A percentile compares a stretch with the other conserved stretches of the same genome.
Evolutionary conservation across 1,140 invertebrate genomes (phyloP).

Genomic region (Ceratina japonica): DNA sequence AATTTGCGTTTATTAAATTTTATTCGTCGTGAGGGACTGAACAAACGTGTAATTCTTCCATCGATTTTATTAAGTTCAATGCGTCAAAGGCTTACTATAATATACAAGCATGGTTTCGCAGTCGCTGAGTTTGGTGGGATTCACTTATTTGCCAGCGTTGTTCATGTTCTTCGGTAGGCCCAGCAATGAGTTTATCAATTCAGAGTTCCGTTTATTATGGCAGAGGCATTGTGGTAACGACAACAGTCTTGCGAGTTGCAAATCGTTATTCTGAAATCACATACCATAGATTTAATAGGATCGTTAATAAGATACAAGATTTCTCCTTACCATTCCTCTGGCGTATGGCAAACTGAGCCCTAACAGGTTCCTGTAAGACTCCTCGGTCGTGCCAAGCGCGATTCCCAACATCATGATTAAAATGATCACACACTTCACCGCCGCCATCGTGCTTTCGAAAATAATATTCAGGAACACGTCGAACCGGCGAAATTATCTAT

Average conservation of each 20-base stretch:
- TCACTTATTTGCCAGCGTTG: slow-evolving; percentile 81
- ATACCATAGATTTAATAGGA: slow-evolving; percentile 3
- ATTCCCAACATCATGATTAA: slow-evolving; percentile 33
- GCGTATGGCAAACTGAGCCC: slow-evolving; percentile 62
- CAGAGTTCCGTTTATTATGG: slow-evolving; percentile 84
- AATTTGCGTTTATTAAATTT: neutral
- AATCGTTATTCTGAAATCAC: slow-evolving; percentile 68
- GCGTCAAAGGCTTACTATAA: slow-evolving; percentile 1
- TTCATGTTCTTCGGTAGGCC: slow-evolving; percentile 86
- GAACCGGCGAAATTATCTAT: no score
- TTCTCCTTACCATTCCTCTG: slow-evolving; percentile 62
- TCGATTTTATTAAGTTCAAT: slow-evolving; percentile 17
- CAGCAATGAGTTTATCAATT: slow-evolving; percentile 86
- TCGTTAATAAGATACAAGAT: neutral
- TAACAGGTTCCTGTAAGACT: slow-evolving; percentile 58
- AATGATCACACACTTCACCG: slow-evolving; percentile 30
- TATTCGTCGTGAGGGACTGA: neutral
- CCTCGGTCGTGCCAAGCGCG: slow-evolving; percentile 57
- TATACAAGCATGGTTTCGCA: slow-evolving; percentile 6
- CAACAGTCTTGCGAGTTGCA: slow-evolving; percentile 67
- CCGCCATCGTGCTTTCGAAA: slow-evolving; percentile 29
- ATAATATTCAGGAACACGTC: neutral
- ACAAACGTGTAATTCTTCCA: neutral
- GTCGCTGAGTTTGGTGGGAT: neutral
- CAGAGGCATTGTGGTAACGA: slow-evolving; percentile 64